phyloP scores from a whole-genome alignment of 2,797 vertebrate species.

The Takifugu rubripes region DNA sequence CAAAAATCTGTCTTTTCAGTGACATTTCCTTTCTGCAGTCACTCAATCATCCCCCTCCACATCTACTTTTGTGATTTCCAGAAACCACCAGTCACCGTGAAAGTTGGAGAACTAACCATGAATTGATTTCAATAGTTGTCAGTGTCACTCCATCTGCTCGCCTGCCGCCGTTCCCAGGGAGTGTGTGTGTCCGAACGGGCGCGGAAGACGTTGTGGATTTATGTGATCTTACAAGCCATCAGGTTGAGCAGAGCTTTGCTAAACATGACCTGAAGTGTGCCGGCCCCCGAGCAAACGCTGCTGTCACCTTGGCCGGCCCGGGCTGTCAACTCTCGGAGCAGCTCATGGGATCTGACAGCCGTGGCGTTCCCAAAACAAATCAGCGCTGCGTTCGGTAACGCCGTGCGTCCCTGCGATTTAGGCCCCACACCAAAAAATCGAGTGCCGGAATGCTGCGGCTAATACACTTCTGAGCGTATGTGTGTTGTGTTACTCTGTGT shows the following conservation, averaged over 20 bases:
- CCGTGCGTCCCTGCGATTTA: conserved; percentile 71
- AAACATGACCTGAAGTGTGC: conserved; percentile 84
- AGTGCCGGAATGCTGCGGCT: conserved; percentile 60
- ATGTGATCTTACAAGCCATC: conserved; percentile 83
- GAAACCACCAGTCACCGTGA: conserved; percentile 27
- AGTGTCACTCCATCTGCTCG: conserved; percentile 35
- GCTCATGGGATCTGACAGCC: conserved; percentile 74
- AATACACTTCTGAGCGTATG: conserved; percentile 50
- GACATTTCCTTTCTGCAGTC: conserved; percentile 11
- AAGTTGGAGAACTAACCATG: conserved; percentile 19
- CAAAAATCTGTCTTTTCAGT: conserved; percentile 14
- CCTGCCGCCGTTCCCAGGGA: conserved; percentile 56
- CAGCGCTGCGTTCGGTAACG: conserved; percentile 74
- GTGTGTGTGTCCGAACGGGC: conserved; percentile 72
- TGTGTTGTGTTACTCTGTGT: conserved; percentile 13
- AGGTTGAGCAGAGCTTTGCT: conserved; percentile 78
- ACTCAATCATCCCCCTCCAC: neutral
- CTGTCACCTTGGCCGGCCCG: conserved; percentile 73
- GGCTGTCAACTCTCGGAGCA: conserved; percentile 68
- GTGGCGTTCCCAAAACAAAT: conserved; percentile 78
- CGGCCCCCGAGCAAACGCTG: conserved; percentile 79
- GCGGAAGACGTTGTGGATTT: conserved; percentile 73
- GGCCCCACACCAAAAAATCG: conserved; percentile 61
- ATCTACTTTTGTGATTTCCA: conserved; percentile 19
- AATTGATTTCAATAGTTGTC: conserved; percentile 51